These are phyloP conservation scores for Ectemnius continuus DNA, from an alignment of 2,888 invertebrate genomes.

Conservation along the genomic window DNA sequence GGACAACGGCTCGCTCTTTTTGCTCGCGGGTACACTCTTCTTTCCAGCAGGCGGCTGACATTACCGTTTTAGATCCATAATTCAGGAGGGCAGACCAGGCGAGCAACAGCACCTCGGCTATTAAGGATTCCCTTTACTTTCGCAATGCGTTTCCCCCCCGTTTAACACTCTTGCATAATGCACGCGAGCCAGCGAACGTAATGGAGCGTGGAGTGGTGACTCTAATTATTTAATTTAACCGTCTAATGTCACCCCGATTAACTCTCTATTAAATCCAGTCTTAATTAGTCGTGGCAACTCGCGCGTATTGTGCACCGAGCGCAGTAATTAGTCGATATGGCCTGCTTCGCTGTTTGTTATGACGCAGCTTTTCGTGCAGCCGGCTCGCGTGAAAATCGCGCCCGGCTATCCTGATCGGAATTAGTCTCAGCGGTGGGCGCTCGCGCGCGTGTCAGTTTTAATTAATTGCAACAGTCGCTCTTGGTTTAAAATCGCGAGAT, in stretches of 20 bases:
- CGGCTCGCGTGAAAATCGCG: neutral
- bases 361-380: neutral
- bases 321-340: conserved; percentile 29
- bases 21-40: neutral
- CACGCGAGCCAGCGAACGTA: neutral
- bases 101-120: neutral
- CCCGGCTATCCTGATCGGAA: neutral
- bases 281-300: conserved; percentile 27
- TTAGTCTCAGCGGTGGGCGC: neutral
- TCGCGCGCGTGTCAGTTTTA: neutral
- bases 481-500: neutral
- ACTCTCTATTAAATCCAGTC: conserved; percentile 17
- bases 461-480: neutral
- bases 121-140: neutral
- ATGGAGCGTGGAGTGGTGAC: neutral
- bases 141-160: neutral
- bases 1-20: neutral
- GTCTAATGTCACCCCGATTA: conserved; percentile 22
- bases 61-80: conserved; percentile 4
- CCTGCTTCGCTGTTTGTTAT: too few species aligned
- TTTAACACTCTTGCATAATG: neutral
- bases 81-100: neutral
- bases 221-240: conserved; percentile 40
- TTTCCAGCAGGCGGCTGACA: neutral
- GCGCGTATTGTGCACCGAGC: conserved; percentile 17